Evolutionary conservation across 2,888 invertebrate species (phyloP).

Genomic region (Dichetophora obliterata): DNA sequence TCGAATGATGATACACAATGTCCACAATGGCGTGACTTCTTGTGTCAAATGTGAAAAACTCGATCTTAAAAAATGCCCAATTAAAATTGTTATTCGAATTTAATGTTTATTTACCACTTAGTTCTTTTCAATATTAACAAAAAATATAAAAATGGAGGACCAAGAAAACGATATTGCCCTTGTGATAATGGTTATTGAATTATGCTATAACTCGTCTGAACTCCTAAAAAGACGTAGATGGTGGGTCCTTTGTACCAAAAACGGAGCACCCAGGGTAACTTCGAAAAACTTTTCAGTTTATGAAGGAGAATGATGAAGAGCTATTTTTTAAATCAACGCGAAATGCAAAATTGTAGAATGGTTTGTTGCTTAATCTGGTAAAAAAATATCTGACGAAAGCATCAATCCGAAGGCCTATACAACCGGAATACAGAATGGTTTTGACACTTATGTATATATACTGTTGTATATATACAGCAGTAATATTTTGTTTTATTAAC

Average conservation of each 20-base stretch:
- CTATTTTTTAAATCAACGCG: neutral
- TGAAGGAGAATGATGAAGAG: neutral
- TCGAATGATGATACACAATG: too few species aligned
- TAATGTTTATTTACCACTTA: too few species aligned
- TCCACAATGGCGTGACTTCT: too few species aligned
- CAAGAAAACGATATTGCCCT: too few species aligned
- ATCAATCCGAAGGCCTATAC: neutral
- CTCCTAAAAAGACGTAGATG: neutral
- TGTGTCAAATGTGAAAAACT: too few species aligned
- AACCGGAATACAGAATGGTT: neutral
- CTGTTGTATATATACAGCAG: neutral
- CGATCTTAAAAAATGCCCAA: too few species aligned
- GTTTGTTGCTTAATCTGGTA: neutral
- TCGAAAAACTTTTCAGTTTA: neutral
- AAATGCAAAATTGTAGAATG: neutral
- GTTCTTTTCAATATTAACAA: too few species aligned
- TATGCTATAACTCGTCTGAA: too few species aligned
- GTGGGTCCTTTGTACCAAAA: neutral
- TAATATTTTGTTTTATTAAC: neutral
- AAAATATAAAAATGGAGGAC: too few species aligned
- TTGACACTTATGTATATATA: neutral
- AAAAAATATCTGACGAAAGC: neutral
- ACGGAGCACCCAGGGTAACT: neutral
- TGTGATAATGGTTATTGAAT: too few species aligned
- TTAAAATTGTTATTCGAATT: too few species aligned